Base-by-base conservation (phyloP, 2,797 vertebrate species). In the Corythornis leucogaster region DNA sequence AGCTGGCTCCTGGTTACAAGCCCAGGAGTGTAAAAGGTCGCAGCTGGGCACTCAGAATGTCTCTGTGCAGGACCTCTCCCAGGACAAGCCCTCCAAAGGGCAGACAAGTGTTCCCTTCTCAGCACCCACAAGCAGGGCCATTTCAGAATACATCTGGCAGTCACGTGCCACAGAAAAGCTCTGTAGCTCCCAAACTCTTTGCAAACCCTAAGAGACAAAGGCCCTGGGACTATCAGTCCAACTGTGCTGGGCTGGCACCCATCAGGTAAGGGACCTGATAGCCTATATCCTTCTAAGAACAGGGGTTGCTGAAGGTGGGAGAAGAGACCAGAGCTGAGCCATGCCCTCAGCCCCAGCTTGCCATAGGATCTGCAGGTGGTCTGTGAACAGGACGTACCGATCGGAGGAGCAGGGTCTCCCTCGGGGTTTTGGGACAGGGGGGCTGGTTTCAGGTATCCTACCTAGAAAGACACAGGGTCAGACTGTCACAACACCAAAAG, bases 371-470 rank as follows among this genome's bases (percentile, higher is more conserved):
- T 78, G 33, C n/a, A 59, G 59, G 74, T 58, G 33, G 62, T 35
- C 74, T 89, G 42, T 7, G 28, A 94, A 63, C 28, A 80, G 71
- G 51, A 94, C 97, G 0, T 97, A 99, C 99, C 99, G 98, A 93
- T 98, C 98, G 63, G 99, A 98, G 82, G 98, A 98, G 83, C 96
- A 98, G 16, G 98, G 98, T 82, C 98, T 98, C 81, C 98, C 98
- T 94, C 98, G 98, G 14, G 99, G 99, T 97, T 98, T 99, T 71
- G 99, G 99, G 82, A 98, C 95, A 50, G 98, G 98, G 79, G 98
- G 98, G 57, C 89, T 97, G 62, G 82, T 74, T 83, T 98, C 98
- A 58, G 97, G 97, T 96, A 89, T 76, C 91, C 85, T 95, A 93
- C 97, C 98, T 98, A 95, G 92, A 95, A 74, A 95, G 80, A 89